Percentiles rank a stretch among this genome's conserved stretches.
Evolutionary conservation across 2,113 vertebrate genomes (phyloP).

Genomic region (Cinclus mexicanus): DNA sequence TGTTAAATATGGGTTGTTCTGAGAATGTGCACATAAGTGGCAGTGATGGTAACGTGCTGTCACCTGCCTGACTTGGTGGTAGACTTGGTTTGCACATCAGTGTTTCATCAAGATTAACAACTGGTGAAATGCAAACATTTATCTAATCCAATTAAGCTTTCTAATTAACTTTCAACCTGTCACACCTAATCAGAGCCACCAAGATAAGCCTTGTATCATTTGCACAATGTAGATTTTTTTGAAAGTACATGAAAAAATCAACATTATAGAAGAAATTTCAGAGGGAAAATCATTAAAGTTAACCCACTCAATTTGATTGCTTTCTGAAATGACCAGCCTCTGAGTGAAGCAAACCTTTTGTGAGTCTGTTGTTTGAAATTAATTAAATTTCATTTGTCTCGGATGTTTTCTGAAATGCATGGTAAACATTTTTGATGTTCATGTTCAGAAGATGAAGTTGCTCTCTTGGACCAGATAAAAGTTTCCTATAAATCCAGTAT

Average conservation of each 20-base stretch:
- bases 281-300: neutral
- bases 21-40: neutral
- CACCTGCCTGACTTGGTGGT: neutral
- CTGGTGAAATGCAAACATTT: neutral
- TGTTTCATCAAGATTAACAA: neutral
- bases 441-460: neutral
- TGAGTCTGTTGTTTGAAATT: neutral
- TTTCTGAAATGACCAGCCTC: constrained; percentile 1
- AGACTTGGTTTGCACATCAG: neutral
- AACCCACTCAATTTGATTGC: neutral
- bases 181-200: neutral
- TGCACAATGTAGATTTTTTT: neutral
- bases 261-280: constrained; percentile 1
- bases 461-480: neutral
- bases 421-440: neutral
- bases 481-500: neutral
- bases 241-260: neutral
- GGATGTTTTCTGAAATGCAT: neutral
- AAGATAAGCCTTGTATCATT: neutral
- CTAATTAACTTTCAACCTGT: neutral
- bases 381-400: neutral
- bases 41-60: neutral
- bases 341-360: neutral
- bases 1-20: neutral
- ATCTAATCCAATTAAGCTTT: neutral